phyloP scores from a whole-genome alignment of 2,888 invertebrate genomes.

The Ornithoptera alexandrae region DNA sequence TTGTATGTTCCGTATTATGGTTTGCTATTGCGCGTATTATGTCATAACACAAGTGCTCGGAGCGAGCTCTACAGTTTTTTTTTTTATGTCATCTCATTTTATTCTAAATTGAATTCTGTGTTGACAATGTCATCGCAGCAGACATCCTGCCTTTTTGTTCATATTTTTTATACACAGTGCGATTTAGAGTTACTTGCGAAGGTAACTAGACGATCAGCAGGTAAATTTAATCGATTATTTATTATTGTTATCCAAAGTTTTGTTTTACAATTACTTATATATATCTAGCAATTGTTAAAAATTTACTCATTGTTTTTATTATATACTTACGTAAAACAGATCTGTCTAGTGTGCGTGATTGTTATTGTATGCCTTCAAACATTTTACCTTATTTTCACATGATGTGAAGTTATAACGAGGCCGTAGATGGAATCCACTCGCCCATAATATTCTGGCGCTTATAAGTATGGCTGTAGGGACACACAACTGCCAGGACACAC shows the following conservation, averaged over 20 bases:
- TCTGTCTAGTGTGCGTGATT: too few species aligned
- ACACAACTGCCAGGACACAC: too few species aligned
- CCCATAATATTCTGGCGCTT: too few species aligned
- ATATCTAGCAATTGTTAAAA: background rate
- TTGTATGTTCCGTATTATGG: constrained; percentile 69
- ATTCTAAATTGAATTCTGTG: constrained; percentile 72
- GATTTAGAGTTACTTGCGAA: constrained; percentile 12
- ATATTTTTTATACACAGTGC: constrained; percentile 29
- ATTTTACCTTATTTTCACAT: too few species aligned
- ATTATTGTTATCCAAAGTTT: background rate
- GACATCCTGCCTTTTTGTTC: constrained; percentile 71
- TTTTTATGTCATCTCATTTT: constrained; percentile 67
- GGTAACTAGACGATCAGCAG: constrained; percentile 3
- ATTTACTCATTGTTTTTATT: background rate
- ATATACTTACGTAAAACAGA: too few species aligned
- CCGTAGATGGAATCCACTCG: too few species aligned
- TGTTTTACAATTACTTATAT: background rate
- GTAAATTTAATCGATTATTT: constrained; percentile 15
- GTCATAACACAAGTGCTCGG: constrained; percentile 77
- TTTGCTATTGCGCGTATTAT: constrained; percentile 76
- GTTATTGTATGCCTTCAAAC: too few species aligned
- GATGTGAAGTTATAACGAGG: too few species aligned
- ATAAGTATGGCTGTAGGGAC: too few species aligned
- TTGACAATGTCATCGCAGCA: constrained; percentile 70
- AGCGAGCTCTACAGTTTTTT: constrained; percentile 60